Percentiles rank a stretch among this genome's conserved stretches.
phyloP scores from a whole-genome alignment of 2,113 vertebrate species.

The Sakesphorus luctuosus region DNA sequence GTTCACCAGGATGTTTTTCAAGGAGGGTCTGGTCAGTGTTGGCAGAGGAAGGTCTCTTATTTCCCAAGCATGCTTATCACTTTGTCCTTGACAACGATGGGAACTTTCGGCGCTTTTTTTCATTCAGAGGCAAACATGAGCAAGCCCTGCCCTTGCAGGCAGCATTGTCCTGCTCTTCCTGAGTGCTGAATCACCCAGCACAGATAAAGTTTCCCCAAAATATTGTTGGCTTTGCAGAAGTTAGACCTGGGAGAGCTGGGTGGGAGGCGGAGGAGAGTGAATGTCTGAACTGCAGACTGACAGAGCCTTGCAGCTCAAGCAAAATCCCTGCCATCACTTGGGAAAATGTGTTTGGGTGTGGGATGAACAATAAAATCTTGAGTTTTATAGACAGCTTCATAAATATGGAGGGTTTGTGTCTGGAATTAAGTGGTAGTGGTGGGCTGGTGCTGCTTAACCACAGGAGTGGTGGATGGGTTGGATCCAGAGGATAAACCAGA shows the following conservation, averaged over 20 bases:
- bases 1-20: constrained; percentile 64
- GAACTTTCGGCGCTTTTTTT: constrained; percentile 38
- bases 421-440: neutral
- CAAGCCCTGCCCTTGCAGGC: neutral
- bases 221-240: constrained; percentile 2
- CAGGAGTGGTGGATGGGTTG: neutral
- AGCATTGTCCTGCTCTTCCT: constrained; percentile 39
- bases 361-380: neutral
- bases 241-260: constrained; percentile 8
- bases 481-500: neutral
- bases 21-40: constrained; percentile 60
- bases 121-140: constrained; percentile 16
- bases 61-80: constrained; percentile 67
- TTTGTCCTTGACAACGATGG: constrained; percentile 59
- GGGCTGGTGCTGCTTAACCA: neutral
- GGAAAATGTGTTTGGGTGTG: neutral
- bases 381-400: neutral
- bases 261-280: neutral
- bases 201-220: constrained; percentile 45
- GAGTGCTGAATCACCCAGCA: neutral
- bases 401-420: neutral
- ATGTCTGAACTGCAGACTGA: neutral
- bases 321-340: neutral
- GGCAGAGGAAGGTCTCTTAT: constrained; percentile 48
- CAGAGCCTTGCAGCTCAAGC: neutral